A percentile compares a stretch with the other conserved stretches of the same genome.
Evolutionary conservation across 2,113 vertebrate genomes (phyloP).

Genomic region (Ancistrus triradiatus): DNA sequence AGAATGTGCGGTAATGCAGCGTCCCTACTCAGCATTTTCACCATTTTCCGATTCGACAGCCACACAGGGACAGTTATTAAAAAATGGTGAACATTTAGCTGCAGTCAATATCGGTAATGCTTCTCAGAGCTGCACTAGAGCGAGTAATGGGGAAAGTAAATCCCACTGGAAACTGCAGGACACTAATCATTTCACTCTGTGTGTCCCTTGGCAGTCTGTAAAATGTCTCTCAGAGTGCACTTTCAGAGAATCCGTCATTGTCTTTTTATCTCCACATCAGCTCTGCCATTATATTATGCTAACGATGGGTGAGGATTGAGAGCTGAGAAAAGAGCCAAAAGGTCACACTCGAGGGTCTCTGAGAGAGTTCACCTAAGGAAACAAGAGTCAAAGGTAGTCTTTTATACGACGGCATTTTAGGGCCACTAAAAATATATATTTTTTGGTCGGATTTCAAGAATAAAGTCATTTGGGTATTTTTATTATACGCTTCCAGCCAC

Average conservation of each 20-base stretch:
- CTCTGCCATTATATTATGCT: constrained; percentile 1
- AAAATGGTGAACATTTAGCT: constrained; percentile 22
- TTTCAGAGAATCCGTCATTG: background rate
- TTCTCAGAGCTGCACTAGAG: constrained; percentile 27
- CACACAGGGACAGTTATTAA: constrained; percentile 10
- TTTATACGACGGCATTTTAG: too few relatives aligned
- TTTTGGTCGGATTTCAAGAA: too few relatives aligned
- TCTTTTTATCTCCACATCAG: background rate
- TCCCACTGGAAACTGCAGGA: constrained; percentile 17
- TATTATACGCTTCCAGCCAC: too few relatives aligned
- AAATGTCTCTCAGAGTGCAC: background rate
- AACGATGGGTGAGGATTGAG: background rate
- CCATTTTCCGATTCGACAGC: constrained; percentile 10
- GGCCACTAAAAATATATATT: too few relatives aligned
- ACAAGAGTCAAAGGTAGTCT: too few relatives aligned
- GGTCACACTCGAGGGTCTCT: background rate
- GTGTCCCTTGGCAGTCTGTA: constrained; percentile 19
- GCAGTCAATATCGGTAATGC: constrained; percentile 23
- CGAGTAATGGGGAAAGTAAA: constrained; percentile 25
- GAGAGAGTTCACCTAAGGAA: background rate
- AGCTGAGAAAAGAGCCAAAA: too few relatives aligned
- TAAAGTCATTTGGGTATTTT: too few relatives aligned
- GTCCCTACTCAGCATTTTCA: background rate
- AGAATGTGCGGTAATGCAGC: background rate
- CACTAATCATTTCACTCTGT: constrained; percentile 20